Evolutionary conservation across 1,140 invertebrate genomes (phyloP).

Genomic region (Lasioglossum albipes): DNA sequence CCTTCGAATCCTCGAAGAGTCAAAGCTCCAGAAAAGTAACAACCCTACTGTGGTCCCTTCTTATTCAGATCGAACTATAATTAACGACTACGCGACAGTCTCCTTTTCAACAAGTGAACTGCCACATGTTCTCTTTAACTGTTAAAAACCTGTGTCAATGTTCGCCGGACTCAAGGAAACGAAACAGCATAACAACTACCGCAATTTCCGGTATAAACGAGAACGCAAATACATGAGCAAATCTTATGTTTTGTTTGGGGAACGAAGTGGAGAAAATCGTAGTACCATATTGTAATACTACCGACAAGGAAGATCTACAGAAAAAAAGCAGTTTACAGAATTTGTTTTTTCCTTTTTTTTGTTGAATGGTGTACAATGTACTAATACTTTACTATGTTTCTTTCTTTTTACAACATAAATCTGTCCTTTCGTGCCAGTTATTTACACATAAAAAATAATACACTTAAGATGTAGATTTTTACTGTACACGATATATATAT

Average conservation of each 20-base stretch:
- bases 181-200: background rate
- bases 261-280: conserved; percentile 6
- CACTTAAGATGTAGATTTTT: conserved; percentile 33
- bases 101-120: conserved; percentile 20
- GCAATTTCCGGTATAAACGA: conserved; percentile 4
- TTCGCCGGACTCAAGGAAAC: background rate
- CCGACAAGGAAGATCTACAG: background rate
- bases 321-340: conserved; percentile 16
- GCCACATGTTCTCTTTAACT: conserved; percentile 1
- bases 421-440: conserved; percentile 34
- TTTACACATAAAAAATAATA: conserved; percentile 50
- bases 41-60: conserved; percentile 62
- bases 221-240: background rate
- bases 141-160: conserved; percentile 11
- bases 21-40: too few relatives aligned
- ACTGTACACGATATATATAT: conserved; percentile 37
- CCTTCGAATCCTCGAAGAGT: too few relatives aligned
- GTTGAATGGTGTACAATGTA: conserved; percentile 9
- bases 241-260: background rate
- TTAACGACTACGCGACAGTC: conserved; percentile 39
- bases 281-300: conserved; percentile 5
- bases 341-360: conserved; percentile 3
- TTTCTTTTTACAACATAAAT: conserved; percentile 34
- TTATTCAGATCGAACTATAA: conserved; percentile 59
- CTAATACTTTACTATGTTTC: conserved; percentile 18